Evolutionary conservation across 2,888 invertebrate genomes (phyloP).

Genomic region (Sceliomorpha sp.): DNA sequence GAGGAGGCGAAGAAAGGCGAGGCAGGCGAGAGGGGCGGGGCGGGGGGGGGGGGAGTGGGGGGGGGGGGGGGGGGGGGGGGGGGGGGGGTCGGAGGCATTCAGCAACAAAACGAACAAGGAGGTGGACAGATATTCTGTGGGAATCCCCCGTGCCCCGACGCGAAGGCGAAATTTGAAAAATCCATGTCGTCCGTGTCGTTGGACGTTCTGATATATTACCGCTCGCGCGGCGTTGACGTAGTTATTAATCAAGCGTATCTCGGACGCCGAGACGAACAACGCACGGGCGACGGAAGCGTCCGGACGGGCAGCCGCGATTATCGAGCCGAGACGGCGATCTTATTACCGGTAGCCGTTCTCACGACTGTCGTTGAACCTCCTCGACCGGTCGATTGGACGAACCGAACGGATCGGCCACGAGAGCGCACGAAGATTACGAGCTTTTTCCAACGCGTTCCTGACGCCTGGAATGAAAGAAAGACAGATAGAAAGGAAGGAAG

Average conservation of each 20-base stretch:
- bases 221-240: slow-evolving; percentile 58
- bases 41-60: too few species aligned
- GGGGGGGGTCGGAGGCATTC: too few species aligned
- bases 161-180: slow-evolving; percentile 58
- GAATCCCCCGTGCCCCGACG: slow-evolving; percentile 50
- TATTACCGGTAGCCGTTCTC: slow-evolving; percentile 55
- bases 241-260: slow-evolving; percentile 65
- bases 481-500: too few species aligned
- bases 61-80: too few species aligned
- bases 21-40: too few species aligned
- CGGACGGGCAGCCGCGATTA: slow-evolving; percentile 47
- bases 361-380: slow-evolving; percentile 51
- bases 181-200: slow-evolving; percentile 58
- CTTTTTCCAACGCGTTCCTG: too few species aligned
- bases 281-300: slow-evolving; percentile 48
- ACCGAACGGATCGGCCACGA: too few species aligned
- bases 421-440: too few species aligned
- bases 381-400: slow-evolving; percentile 15
- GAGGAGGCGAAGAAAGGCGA: too few species aligned
- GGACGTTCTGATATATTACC: slow-evolving; percentile 58
- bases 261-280: slow-evolving; percentile 57
- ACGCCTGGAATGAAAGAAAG: too few species aligned
- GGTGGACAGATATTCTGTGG: slow-evolving; percentile 29
- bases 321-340: slow-evolving; percentile 45
- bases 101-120: too few species aligned